These are phyloP conservation scores for Actias luna DNA, from an alignment of 2,888 invertebrate species.

Conservation along the genomic window DNA sequence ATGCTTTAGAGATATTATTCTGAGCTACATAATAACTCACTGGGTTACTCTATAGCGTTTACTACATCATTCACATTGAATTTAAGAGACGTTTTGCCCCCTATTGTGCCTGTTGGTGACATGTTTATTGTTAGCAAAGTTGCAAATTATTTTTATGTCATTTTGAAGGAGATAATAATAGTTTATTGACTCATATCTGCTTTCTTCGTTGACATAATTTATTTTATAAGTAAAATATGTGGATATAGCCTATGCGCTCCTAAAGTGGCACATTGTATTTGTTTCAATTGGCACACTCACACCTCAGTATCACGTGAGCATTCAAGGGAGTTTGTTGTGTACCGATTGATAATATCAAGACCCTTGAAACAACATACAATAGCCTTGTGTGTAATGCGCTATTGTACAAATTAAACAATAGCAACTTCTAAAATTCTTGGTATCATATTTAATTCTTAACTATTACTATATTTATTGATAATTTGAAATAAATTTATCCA, in stretches of 20 bases:
- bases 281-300: no score
- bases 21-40: constrained; percentile 2
- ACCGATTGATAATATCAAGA: no score
- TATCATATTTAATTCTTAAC: no score
- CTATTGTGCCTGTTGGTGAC: not conserved
- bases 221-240: not conserved
- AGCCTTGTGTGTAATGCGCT: no score
- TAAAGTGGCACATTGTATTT: no score
- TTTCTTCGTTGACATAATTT: not conserved
- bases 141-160: not conserved
- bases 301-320: no score
- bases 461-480: no score
- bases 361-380: no score
- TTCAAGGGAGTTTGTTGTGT: no score
- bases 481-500: no score
- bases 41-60: not conserved
- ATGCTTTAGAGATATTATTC: constrained; percentile 9
- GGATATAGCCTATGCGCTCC: not conserved
- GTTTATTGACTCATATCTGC: not conserved
- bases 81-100: not conserved
- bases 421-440: no score
- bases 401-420: no score
- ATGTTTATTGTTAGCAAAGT: not conserved
- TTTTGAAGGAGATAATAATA: not conserved
- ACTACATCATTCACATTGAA: constrained; percentile 1